phyloP scores from a whole-genome alignment of 2,797 vertebrate species.

The Coluber constrictor region DNA sequence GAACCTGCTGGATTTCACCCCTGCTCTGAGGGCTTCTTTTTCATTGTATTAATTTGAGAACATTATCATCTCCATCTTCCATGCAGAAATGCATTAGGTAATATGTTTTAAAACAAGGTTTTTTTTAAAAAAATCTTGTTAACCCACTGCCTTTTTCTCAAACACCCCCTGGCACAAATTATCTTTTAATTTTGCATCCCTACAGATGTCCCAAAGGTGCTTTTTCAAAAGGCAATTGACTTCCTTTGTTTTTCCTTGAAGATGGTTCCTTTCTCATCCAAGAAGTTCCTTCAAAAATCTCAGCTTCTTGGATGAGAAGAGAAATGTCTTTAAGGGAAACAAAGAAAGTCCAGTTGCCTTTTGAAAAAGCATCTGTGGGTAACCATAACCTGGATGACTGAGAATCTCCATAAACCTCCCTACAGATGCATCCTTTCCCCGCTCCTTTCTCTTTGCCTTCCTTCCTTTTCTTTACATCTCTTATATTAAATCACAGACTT shows the following conservation, averaged over 20 bases:
- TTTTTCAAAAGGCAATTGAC: not conserved
- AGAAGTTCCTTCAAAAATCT: not conserved
- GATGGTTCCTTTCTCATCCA: not conserved
- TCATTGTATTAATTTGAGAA: not conserved
- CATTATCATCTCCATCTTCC: not conserved
- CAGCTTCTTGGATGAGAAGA: not conserved
- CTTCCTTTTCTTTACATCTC: not conserved
- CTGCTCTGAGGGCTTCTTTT: not conserved
- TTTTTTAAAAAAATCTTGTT: not conserved
- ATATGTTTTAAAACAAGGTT: not conserved
- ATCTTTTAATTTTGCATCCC: not conserved
- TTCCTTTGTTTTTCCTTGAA: not conserved
- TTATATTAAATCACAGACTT: not conserved
- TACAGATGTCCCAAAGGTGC: not conserved
- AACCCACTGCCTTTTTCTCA: not conserved
- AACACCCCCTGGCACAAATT: not conserved
- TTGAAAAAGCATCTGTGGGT: not conserved
- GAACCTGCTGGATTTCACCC: too few relatives aligned
- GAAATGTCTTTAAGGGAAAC: not conserved
- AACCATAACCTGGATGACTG: not conserved
- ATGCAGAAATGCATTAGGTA: not conserved
- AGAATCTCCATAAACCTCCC: not conserved
- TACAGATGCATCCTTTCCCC: not conserved
- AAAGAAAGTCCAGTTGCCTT: not conserved
- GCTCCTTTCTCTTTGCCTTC: not conserved